phyloP scores from a whole-genome alignment of 1,140 invertebrate genomes.

The Drosophila orosa region DNA sequence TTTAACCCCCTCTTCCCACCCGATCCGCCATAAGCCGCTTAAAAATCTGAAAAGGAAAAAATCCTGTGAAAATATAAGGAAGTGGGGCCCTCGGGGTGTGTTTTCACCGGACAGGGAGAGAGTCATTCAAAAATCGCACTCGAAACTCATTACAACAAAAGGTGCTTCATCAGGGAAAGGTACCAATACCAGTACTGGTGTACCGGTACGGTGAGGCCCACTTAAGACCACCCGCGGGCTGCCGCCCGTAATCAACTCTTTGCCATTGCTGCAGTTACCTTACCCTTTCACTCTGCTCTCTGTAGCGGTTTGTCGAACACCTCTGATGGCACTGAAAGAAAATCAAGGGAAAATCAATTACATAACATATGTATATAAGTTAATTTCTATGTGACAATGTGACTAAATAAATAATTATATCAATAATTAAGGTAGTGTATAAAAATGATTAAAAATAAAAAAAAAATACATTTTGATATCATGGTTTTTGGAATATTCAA shows the following conservation, averaged over 20 bases:
- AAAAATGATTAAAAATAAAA: neutral
- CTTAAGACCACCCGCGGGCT: conserved; percentile 68
- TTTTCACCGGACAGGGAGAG: conserved; percentile 9
- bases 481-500: neutral
- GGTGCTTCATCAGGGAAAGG: conserved; percentile 70
- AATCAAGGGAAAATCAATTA: neutral
- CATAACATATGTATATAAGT: too few relatives aligned
- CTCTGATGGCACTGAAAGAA: conserved; percentile 34
- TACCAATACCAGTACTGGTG: conserved; percentile 9
- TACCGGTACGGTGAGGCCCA: conserved; percentile 44
- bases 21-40: conserved; percentile 63
- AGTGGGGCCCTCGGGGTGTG: neutral
- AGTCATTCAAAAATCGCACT: conserved; percentile 72
- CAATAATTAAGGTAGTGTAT: neutral
- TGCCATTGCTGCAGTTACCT: conserved; percentile 27
- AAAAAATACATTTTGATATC: neutral
- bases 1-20: neutral
- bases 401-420: too few relatives aligned
- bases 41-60: conserved; percentile 47
- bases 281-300: neutral
- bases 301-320: conserved; percentile 52
- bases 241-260: conserved; percentile 68
- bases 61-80: conserved; percentile 15
- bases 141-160: conserved; percentile 81
- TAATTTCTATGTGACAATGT: too few relatives aligned